Base-by-base conservation (phyloP, 2,797 vertebrate genomes). In the Mormyrops boulengeri region DNA sequence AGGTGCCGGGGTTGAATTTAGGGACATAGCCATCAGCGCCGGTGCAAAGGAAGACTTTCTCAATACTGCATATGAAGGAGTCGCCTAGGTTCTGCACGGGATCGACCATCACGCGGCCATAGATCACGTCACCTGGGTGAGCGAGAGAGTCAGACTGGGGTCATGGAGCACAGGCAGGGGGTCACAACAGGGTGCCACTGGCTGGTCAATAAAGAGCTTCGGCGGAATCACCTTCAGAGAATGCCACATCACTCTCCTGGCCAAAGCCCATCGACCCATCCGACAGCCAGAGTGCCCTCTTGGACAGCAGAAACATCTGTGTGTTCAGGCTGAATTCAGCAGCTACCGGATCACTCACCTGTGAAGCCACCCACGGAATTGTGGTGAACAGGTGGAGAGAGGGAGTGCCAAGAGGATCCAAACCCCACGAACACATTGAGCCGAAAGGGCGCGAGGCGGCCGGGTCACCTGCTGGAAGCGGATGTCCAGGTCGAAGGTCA, bases 391-490 rank as follows among this genome's bases (percentile, higher is more conserved):
- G 7, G 19, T 34, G 22, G 1, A 53, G 26, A 55, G 14, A 73
- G 22, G n/a, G 9, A n/a, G 11, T 0, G n/a, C 3, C 14, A 1
- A 2, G n/a, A n/a, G 87, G 55, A 62, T 19, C 60, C 34, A 73
- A 34, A 73, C 38, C 69, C 30, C 8, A 6, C 0, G 17, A 38
- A 26, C 0, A 38, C 2, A 84, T 8, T 38, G 19, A 41, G 41
- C 4, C 11, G 0, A 14, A 41, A 82, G 41, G 77, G 38, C 5
- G 14, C 6, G 2, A 30, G 41, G n/a, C 34, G n/a, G 62, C 7
- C n/a, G 17, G 62, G 34, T 88, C 89, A 94, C 94, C 94, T 95
- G 93, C 66, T 95, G 93, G 90, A 96, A 95, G 89, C 92, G 93
- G 89, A 95, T 92, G 89, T 93, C 92, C 60, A 93, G 77, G 34